phyloP scores from a whole-genome alignment of 2,113 vertebrate genomes.

The Hemiprocne comata region DNA sequence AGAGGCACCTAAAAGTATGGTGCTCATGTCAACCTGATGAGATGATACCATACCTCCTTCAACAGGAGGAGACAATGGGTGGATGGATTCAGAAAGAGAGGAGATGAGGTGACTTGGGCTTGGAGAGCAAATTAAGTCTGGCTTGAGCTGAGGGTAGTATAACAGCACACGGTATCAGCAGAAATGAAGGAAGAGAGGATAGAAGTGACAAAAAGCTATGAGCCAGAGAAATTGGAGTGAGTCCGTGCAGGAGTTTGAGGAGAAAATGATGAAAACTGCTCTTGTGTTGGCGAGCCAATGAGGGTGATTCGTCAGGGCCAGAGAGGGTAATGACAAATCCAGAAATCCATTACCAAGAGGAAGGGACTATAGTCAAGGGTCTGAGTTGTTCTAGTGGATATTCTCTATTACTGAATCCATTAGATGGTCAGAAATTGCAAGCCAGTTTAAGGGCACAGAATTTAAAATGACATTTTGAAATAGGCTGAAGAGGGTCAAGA shows the following conservation, averaged over 20 bases:
- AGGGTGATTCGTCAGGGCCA: neutral
- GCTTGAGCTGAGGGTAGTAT: neutral
- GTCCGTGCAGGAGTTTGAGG: neutral
- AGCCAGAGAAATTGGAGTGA: neutral
- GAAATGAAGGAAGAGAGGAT: neutral
- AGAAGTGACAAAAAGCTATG: neutral
- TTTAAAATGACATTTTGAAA: neutral
- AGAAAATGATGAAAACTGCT: neutral
- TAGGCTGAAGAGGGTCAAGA: neutral
- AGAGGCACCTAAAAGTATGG: neutral
- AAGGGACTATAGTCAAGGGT: neutral
- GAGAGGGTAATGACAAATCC: neutral
- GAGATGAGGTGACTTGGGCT: neutral
- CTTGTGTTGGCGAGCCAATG: neutral
- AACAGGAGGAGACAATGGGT: neutral
- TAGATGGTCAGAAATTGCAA: neutral
- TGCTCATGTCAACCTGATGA: neutral
- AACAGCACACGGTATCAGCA: accelerated
- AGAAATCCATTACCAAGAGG: neutral
- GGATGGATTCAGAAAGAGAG: neutral
- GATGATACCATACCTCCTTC: neutral
- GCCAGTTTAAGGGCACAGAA: neutral
- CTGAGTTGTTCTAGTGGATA: neutral
- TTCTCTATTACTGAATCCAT: neutral
- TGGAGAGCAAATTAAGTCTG: neutral